Percentiles rank a stretch among this genome's conserved stretches.
These are phyloP conservation scores for Xanthia togata DNA, from an alignment of 2,888 invertebrate species.

Conservation along the genomic window DNA sequence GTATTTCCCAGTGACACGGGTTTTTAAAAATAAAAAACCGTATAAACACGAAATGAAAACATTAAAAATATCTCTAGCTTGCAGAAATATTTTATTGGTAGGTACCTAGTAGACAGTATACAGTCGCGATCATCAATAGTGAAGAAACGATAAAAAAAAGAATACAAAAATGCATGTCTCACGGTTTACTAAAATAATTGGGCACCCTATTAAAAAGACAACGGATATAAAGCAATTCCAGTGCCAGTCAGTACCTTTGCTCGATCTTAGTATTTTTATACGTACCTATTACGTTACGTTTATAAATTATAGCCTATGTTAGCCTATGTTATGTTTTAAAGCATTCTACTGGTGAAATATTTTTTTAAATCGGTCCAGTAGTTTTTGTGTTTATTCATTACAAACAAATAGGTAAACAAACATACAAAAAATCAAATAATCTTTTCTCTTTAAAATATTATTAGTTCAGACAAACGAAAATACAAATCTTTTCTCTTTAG, in stretches of 20 bases:
- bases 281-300: no score
- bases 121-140: no score
- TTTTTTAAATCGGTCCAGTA: neutral
- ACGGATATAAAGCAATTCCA: neutral
- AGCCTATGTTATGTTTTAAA: no score
- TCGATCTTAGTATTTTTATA: neutral
- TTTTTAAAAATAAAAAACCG: neutral
- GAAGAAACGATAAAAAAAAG: neutral
- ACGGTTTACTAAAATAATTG: neutral
- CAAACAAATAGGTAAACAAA: no score
- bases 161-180: neutral
- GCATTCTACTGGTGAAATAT: no score
- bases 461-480: no score
- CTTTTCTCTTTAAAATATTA: no score
- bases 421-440: no score
- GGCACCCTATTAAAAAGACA: conserved; percentile 16
- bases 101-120: neutral
- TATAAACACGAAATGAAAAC: rapidly evolving
- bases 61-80: neutral
- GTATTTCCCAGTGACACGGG: neutral
- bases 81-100: no score
- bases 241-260: neutral
- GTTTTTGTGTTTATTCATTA: no score
- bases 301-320: no score
- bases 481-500: no score